A percentile compares a stretch with the other conserved stretches of the same genome.
Conservation (phyloP, 2,797 vertebrate species). For the Fistularia tabacaria region DNA sequence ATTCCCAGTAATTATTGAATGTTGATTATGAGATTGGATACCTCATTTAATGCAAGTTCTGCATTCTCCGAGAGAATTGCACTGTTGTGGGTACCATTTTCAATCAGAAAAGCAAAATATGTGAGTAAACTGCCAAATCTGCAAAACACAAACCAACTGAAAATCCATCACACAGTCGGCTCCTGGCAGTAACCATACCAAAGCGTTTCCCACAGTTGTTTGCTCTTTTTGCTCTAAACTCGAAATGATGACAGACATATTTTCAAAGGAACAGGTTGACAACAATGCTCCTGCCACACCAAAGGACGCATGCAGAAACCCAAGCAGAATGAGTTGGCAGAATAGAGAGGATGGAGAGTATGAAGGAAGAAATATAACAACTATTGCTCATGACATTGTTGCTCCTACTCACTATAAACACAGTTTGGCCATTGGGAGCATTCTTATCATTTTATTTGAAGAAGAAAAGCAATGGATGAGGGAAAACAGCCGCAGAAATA, state of each 20-base stretch:
- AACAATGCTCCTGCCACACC: slow-evolving; percentile 31
- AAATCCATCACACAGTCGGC: slow-evolving; percentile 25
- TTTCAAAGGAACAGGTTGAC: slow-evolving; percentile 36
- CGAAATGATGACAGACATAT: slow-evolving; percentile 35
- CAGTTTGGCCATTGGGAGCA: slow-evolving; percentile 44
- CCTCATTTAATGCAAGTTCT: too few relatives aligned
- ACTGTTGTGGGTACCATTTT: slow-evolving; percentile 1
- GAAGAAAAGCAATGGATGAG: slow-evolving; percentile 36
- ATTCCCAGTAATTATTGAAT: too few relatives aligned
- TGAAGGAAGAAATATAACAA: slow-evolving; percentile 51
- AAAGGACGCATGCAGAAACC: slow-evolving; percentile 27
- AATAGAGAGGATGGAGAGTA: slow-evolving; percentile 24
- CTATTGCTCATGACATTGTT: slow-evolving; percentile 56
- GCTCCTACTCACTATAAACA: slow-evolving; percentile 46
- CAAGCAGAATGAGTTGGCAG: slow-evolving; percentile 8
- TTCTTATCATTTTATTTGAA: slow-evolving; percentile 60
- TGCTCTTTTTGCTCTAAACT: slow-evolving; percentile 31
- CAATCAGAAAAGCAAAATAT: slow-evolving; percentile 37
- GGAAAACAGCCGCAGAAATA: slow-evolving; percentile 44
- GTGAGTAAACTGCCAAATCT: slow-evolving; percentile 23
- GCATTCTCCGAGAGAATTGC: too few relatives aligned
- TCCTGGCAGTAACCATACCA: slow-evolving; percentile 25
- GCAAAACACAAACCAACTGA: slow-evolving; percentile 6
- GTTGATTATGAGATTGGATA: too few relatives aligned
- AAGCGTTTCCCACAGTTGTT: slow-evolving; percentile 31